Conservation (phyloP, 2,797 vertebrate species). For the Synaphobranchus kaupii region DNA sequence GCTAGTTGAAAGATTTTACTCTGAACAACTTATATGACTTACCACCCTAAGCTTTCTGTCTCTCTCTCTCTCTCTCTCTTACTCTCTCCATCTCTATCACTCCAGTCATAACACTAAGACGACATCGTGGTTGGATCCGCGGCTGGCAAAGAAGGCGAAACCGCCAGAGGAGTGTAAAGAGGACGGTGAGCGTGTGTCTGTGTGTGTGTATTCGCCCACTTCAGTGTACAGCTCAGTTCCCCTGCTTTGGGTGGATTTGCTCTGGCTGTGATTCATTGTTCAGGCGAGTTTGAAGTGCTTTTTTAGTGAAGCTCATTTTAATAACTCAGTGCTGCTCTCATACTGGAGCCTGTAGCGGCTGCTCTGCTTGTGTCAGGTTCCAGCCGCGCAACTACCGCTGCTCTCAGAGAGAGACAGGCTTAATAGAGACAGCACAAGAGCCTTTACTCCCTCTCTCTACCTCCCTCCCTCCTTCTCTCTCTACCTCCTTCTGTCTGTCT, state of each 20-base stretch:
- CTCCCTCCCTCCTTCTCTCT: no score
- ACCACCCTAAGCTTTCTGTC: background rate
- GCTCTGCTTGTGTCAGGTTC: background rate
- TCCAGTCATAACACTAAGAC: conserved; percentile 99
- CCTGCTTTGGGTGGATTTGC: background rate
- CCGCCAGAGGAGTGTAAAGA: conserved; percentile 98
- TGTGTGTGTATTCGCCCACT: conserved; percentile 16
- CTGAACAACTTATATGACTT: background rate
- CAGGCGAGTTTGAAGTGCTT: background rate
- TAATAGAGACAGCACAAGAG: background rate
- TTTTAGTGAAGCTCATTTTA: background rate
- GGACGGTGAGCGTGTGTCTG: conserved; percentile 84
- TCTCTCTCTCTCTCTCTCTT: conserved; percentile 49
- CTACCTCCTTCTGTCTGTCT: background rate
- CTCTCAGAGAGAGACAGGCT: background rate
- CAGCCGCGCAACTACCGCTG: background rate
- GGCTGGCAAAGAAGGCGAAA: conserved; percentile 98
- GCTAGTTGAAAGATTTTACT: background rate
- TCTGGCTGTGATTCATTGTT: background rate
- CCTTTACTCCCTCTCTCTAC: background rate
- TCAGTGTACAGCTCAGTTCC: background rate
- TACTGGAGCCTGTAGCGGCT: background rate
- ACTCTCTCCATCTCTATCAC: conserved; percentile 67
- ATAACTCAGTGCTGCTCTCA: background rate
- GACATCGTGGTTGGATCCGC: conserved; percentile 98